These are phyloP conservation scores for Druon quercuslanigerum DNA, from an alignment of 1,140 invertebrate species.

Conservation along the genomic window DNA sequence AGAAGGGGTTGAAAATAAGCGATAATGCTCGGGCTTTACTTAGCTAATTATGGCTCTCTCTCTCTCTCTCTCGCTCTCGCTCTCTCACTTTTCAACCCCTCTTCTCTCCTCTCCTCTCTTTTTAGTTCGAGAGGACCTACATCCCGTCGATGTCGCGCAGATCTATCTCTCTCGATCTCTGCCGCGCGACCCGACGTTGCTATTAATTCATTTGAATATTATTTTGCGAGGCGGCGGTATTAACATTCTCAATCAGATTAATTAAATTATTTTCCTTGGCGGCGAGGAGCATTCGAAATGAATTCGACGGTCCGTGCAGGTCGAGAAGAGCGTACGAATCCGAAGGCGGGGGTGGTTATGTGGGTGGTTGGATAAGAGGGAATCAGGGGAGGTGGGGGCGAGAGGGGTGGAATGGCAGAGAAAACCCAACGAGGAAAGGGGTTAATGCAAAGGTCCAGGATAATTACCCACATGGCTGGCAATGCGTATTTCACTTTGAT, in stretches of 20 bases:
- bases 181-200: conserved; percentile 49
- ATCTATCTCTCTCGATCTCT: conserved; percentile 43
- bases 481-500: conserved; percentile 74
- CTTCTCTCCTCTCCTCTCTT: conserved; percentile 35
- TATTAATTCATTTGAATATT: conserved; percentile 74
- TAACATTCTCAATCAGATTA: conserved; percentile 74
- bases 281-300: conserved; percentile 32
- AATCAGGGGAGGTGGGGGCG: conserved; percentile 2
- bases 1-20: conserved; percentile 71
- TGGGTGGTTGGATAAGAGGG: conserved; percentile 1
- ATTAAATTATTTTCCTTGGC: conserved; percentile 69
- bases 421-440: conserved; percentile 55
- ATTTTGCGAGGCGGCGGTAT: conserved; percentile 66
- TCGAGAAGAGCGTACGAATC: conserved; percentile 48
- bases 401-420: conserved; percentile 35
- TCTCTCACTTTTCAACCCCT: conserved; percentile 46
- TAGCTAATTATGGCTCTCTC: conserved; percentile 73
- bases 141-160: conserved; percentile 33
- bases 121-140: background rate
- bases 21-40: conserved; percentile 75
- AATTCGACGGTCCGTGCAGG: conserved; percentile 18
- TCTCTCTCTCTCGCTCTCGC: conserved; percentile 60
- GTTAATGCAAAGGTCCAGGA: conserved; percentile 72
- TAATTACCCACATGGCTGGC: conserved; percentile 75
- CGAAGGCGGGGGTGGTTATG: conserved; percentile 35